Base-by-base conservation (phyloP, 2,888 invertebrate species). In the Barypeithes pellucidus region DNA sequence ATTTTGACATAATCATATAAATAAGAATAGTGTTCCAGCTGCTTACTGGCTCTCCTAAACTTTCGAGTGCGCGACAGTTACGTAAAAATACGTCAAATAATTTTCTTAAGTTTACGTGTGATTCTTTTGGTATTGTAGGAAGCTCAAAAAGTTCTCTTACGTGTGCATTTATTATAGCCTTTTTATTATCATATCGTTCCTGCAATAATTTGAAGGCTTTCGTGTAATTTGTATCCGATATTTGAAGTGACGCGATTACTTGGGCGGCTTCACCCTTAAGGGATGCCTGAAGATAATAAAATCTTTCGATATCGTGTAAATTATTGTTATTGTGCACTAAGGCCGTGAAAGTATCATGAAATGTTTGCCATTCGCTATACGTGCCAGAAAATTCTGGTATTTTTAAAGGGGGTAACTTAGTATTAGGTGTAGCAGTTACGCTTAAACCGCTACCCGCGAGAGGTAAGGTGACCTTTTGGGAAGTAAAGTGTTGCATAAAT, bases 11-110 rank as follows among this genome's bases (percentile, higher is more conserved):
- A 11, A 65, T 11, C 16, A 65, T 14, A 29, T 52, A 65, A 65
- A 66, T 66, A 12, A 66, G 14, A 39, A 66, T 36, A 0, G 54
- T 66, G 29, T 66, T n/a, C 66, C 66, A 66, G 3, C 18, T 20
- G 7, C 18, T 14, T 7, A 41, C 54, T 8, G 41, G 41, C 54
- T 66, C 54, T 1, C 24, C 41, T 47, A 66, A 16, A 14, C n/a
- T 20, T 16, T 54, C 24, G 3, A 66, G 41, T 12, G 54, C 41
- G 2, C 54, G 9, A 39, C 22, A 54, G 54, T 41, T 54, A 33
- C 36, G 50, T n/a, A 54, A 36, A 36, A 50, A 65, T 16, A 12
- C 18, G 29, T 50, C 39, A 22, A 5, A 50, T n/a, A 65, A n/a
- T 8, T 52, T 33, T 4, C 52, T n/a, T 14, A 65, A 18, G 7